These are phyloP conservation scores for Nannoperca obscura DNA, from an alignment of 2,797 vertebrate species.

Conservation along the genomic window DNA sequence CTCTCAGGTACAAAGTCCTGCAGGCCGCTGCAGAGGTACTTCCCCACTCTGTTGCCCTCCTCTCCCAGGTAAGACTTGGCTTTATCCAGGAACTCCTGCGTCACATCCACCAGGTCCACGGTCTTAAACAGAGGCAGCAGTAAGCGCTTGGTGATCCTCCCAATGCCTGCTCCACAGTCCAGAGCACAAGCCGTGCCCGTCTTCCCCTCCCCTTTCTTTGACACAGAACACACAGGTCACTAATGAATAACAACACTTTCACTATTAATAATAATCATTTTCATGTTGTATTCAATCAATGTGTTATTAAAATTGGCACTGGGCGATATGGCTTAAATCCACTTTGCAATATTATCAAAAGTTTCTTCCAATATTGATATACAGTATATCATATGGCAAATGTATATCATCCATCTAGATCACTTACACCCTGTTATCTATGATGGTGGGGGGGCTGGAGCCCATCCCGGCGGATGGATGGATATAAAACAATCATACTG, in stretches of 20 bases:
- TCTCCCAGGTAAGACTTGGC: conserved; percentile 92
- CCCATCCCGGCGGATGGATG: too few relatives aligned
- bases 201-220: conserved; percentile 90
- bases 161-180: conserved; percentile 96
- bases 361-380: neutral
- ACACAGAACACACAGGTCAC: neutral
- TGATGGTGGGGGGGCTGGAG: too few relatives aligned
- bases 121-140: conserved; percentile 93
- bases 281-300: too few relatives aligned
- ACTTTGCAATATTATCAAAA: neutral
- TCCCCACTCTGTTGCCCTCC: conserved; percentile 89
- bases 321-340: too few relatives aligned
- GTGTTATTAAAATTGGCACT: too few relatives aligned
- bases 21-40: conserved; percentile 93
- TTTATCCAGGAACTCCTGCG: conserved; percentile 93
- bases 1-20: conserved; percentile 93
- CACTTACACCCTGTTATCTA: too few relatives aligned
- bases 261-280: too few relatives aligned
- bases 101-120: conserved; percentile 97
- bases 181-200: conserved; percentile 88
- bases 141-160: conserved; percentile 94
- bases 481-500: too few relatives aligned
- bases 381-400: neutral
- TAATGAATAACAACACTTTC: neutral
- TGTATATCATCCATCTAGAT: too few relatives aligned